Evolutionary conservation across 2,113 vertebrate genomes (phyloP), one percentile per base, ranked within the genome.

Genomic region (Zapus hudsonius): DNA sequence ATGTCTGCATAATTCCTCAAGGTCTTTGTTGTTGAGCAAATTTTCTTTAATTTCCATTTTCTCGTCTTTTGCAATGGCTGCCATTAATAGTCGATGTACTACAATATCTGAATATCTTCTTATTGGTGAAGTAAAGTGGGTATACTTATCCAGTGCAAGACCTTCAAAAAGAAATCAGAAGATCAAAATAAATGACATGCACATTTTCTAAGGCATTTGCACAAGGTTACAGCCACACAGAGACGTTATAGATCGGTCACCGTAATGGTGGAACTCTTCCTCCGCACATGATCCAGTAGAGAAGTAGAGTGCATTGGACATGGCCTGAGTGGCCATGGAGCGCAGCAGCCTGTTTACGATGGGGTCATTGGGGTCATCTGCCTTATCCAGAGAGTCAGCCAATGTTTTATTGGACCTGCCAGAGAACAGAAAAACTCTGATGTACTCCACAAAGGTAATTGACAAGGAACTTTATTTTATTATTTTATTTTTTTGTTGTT

Each of bases 41-140:
- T 92, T 23, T 17, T 97, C 97, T 38, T 88, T 95, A 2, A 70
- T 67, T 2, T 89, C 96, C 42, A 27, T 89, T 40, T 94, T 96
- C 5, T 76, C 40, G 2, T 98, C 99, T 81, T 92, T 57, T 29
- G 92, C 91, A 61, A 99, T 95, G 0, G 98, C 98, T 16, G 98
- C 99, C 33, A 97, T 96, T 75, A 99, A 91, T 9, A 99, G 98
- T 70, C 99, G 98, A 95, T 99, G 99, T 25, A 99, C 99, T 27
- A 99, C 74, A 0, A 99, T 97, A 96, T 99, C 99, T 0, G 99
- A 98, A 0, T 99, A 99, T 89, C 99, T 99, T 92, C 99, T 98
- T 96, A 99, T 99, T 19, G 99, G 99, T 3, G 99, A 99, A 0
- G 99, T 99, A 96, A 99, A 99, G 94, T 99, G 99, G 6, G 99